Base-by-base conservation (phyloP, 2,888 invertebrate genomes). In the Ypsolopha scabrella region DNA sequence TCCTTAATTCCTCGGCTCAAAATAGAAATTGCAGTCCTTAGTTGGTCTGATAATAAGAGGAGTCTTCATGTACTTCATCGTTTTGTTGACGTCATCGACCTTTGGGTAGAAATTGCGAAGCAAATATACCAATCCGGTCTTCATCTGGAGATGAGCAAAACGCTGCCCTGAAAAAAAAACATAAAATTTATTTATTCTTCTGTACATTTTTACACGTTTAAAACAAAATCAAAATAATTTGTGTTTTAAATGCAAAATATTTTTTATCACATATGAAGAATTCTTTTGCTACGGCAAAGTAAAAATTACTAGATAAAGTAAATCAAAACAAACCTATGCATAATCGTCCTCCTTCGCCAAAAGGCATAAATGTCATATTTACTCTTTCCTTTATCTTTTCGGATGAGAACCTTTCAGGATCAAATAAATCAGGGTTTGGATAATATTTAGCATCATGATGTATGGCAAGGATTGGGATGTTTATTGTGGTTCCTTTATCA, bases 361-460 rank as follows among this genome's bases (percentile, higher is more conserved):
- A 87, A 0, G 87, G 82, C 60, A 80, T 59, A 52, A 74, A 87
- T 0, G 67, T 64, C 35, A 63, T 58, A 24, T 74, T 72, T 45
- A 56, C 64, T 0, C 67, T 55, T 38, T 62, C 60, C 46, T 60
- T 60, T 54, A 62, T 64, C 2, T 58, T 62, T 38, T 71, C 69
- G 0, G 63, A 59, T 6, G 61, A 54, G 58, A 78, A 79, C 49
- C 83, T 66, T 2, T 83, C 78, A 1, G 86, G 85, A 52, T 80
- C 68, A 57, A 83, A 87, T 1, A 64, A 67, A 48, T 79, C 69
- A 0, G 88, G 87, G 10, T 88, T 64, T 0, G 75, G 69, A 54
- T 71, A 85, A 56, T 76, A 72, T 43, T 76, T 65, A 0, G 78
- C 70, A 54, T 88, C 87, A 41, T 72, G 70, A 52, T 87, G 87